Evolutionary conservation across 2,797 vertebrate genomes (phyloP).

Genomic region (Trematomus bernacchii): DNA sequence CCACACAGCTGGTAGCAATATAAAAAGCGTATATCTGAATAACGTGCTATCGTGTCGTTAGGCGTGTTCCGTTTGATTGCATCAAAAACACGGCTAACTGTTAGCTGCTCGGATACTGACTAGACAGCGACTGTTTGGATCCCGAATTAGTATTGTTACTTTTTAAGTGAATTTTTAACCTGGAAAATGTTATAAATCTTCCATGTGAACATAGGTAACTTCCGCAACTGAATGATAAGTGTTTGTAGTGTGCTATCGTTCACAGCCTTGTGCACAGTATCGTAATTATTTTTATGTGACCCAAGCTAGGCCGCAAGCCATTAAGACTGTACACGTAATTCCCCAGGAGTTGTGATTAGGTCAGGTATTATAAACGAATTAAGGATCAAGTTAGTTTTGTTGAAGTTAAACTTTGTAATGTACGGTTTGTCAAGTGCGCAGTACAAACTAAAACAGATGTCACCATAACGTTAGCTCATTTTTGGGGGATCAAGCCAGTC

Average conservation of each 20-base stretch:
- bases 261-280: fast-evolving
- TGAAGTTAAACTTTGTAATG: neutral
- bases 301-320: constrained; percentile 57
- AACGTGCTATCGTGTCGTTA: neutral
- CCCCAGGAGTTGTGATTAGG: fast-evolving
- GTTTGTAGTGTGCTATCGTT: neutral
- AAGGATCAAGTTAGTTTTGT: neutral
- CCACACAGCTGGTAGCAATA: fast-evolving
- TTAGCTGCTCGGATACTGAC: constrained; percentile 59
- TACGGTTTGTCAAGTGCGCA: fast-evolving
- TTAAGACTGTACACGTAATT: neutral
- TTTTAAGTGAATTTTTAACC: fast-evolving
- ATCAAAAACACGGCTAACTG: constrained; percentile 44
- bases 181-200: too few species aligned
- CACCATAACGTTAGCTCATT: neutral
- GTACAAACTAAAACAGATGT: neutral
- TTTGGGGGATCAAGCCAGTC: too few species aligned
- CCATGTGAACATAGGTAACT: fast-evolving
- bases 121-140: neutral
- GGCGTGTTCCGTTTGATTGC: neutral
- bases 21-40: neutral
- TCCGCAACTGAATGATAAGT: neutral
- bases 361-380: fast-evolving
- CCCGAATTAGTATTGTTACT: fast-evolving
- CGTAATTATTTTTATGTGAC: neutral